These are phyloP conservation scores for Nymphalis urticae DNA, from an alignment of 2,888 invertebrate species.

Conservation along the genomic window DNA sequence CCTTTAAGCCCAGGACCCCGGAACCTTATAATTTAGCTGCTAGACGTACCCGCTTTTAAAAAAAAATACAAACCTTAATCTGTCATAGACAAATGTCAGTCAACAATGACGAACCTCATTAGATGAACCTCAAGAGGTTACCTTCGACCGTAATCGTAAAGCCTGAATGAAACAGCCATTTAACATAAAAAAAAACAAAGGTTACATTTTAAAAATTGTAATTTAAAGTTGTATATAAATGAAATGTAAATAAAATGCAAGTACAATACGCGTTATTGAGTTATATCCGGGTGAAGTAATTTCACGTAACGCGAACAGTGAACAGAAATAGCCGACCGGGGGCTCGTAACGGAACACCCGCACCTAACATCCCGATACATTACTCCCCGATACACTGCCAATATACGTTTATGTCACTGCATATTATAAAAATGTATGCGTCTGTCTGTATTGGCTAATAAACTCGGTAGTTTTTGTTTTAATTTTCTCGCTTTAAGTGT, in stretches of 20 bases:
- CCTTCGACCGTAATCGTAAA: no score
- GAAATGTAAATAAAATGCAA: neutral
- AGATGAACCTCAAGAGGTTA: no score
- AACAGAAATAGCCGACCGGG: constrained; percentile 16
- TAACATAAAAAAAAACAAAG: no score
- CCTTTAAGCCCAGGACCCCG: no score
- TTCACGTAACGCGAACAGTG: constrained; percentile 2
- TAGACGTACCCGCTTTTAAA: no score
- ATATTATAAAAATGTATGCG: constrained; percentile 15
- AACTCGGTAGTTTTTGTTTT: neutral
- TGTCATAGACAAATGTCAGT: no score
- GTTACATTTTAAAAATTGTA: neutral
- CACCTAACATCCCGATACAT: constrained; percentile 16
- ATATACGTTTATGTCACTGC: constrained; percentile 16
- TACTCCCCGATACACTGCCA: constrained; percentile 9
- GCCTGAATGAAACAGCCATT: no score
- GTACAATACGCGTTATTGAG: constrained; percentile 9
- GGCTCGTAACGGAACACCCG: constrained; percentile 11
- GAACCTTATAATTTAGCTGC: no score
- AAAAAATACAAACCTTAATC: no score
- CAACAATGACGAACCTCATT: no score
- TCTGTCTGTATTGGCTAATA: neutral
- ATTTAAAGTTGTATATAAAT: neutral
- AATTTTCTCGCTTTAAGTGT: neutral
- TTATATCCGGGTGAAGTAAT: constrained; percentile 13